phyloP scores from a whole-genome alignment of 1,140 invertebrate species.

The Micrasema longulum region DNA sequence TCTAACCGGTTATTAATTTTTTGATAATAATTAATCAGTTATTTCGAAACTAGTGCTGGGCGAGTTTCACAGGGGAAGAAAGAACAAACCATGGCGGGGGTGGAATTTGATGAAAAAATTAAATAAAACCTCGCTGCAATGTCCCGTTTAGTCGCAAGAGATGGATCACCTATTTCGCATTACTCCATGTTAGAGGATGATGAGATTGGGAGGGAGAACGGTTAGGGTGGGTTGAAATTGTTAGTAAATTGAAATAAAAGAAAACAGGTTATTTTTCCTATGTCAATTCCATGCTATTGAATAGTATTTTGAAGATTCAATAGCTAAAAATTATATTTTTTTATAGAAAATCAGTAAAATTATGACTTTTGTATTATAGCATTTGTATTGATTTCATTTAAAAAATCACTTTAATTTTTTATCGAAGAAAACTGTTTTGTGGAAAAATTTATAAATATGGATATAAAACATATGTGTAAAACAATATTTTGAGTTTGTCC shows the following conservation, averaged over 20 bases:
- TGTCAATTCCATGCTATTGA: not conserved
- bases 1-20: too few relatives aligned
- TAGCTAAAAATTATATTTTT: not conserved
- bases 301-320: not conserved
- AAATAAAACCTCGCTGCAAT: conserved; percentile 26
- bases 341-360: not conserved
- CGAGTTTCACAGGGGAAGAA: not conserved
- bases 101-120: conserved; percentile 13
- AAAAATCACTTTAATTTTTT: too few relatives aligned
- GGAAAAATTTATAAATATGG: too few relatives aligned
- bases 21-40: too few relatives aligned
- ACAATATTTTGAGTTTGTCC: too few relatives aligned
- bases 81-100: not conserved
- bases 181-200: too few relatives aligned
- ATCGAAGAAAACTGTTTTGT: too few relatives aligned
- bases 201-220: not conserved
- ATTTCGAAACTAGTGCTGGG: too few relatives aligned
- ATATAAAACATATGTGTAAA: too few relatives aligned
- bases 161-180: conserved; percentile 24
- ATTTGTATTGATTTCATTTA: too few relatives aligned
- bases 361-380: too few relatives aligned
- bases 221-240: not conserved
- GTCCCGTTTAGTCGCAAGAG: conserved; percentile 18
- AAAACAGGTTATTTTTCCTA: not conserved
- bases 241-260: not conserved